Evolutionary conservation across 2,797 vertebrate species (phyloP).

Genomic region (Acridotheres tristis): DNA sequence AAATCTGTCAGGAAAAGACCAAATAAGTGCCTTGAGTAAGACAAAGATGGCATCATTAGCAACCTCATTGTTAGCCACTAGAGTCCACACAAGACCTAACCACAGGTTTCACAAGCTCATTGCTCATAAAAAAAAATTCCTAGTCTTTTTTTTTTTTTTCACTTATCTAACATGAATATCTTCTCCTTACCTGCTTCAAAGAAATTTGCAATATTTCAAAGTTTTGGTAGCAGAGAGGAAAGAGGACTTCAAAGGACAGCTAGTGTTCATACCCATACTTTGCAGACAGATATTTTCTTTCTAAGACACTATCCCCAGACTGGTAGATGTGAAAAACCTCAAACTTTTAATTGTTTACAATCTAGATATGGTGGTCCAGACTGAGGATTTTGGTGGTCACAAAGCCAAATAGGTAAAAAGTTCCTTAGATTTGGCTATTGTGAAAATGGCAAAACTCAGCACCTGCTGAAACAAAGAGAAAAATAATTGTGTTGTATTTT

Average conservation of each 20-base stretch:
- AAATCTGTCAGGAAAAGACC: background rate
- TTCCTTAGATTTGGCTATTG: background rate
- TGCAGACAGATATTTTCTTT: slow-evolving; percentile 28
- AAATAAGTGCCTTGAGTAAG: background rate
- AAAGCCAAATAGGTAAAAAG: background rate
- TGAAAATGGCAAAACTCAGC: background rate
- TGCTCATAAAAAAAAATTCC: background rate
- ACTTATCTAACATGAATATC: background rate
- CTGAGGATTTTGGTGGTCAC: background rate
- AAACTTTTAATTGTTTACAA: background rate
- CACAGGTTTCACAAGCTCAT: background rate
- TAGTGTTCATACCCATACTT: background rate
- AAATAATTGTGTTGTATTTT: background rate
- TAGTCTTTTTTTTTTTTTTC: background rate
- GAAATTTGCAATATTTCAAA: background rate
- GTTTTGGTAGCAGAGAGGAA: background rate
- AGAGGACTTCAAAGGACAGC: slow-evolving; percentile 14
- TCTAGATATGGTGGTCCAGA: background rate
- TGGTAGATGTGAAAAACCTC: background rate
- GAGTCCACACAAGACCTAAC: background rate
- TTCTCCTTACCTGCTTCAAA: background rate
- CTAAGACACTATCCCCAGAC: background rate
- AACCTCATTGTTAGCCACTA: background rate
- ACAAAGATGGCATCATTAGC: background rate
- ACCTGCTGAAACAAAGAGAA: background rate